Evolutionary conservation across 2,888 invertebrate genomes (phyloP), one percentile per base, ranked within the genome.

Genomic region (Mycogona germanica): DNA sequence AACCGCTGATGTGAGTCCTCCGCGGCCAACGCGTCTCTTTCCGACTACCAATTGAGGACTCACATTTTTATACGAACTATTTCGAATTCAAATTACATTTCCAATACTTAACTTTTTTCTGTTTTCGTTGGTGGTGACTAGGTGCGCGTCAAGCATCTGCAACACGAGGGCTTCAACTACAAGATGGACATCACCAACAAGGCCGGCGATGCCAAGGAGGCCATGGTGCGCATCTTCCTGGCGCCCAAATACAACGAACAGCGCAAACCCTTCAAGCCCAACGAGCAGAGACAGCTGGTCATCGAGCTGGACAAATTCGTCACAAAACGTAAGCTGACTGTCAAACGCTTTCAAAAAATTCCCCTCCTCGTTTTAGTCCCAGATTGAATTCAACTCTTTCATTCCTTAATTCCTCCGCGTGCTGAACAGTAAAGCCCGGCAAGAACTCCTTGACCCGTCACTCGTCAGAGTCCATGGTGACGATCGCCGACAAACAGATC

Each of bases 261-360:
- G 47, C 79, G 79, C 55, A 72, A 78, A 35, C 73, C 75, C 1
- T 79, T 81, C 75, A 61, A 68, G n/a, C 75, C 80, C 60, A 68
- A 75, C 6, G 78, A 80, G 45, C 82, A 84, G 68, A 73, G 79
- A 51, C 67, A 72, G 9, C 68, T 80, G 46, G 80, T 83, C 76
- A 75, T 83, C 54, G 84, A 84, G 65, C 70, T 84, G 64, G 84
- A 84, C 72, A 82, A 81, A 68, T 84, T 84, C 66, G 72, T 76
- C 0, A 72, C 76, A 3, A 70, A 67, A 37, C 64, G 82, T 83
- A 72, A 77, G n/a, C n/a, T n/a, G n/a, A n/a, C n/a, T n/a, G n/a
- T n/a, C n/a, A n/a, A n/a, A n/a, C n/a, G n/a, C n/a, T n/a, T n/a
- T n/a, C n/a, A n/a, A n/a, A n/a, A n/a, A n/a, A n/a, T n/a, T n/a